phyloP scores from a whole-genome alignment of 2,797 vertebrate genomes.

The Xerus rutilus region DNA sequence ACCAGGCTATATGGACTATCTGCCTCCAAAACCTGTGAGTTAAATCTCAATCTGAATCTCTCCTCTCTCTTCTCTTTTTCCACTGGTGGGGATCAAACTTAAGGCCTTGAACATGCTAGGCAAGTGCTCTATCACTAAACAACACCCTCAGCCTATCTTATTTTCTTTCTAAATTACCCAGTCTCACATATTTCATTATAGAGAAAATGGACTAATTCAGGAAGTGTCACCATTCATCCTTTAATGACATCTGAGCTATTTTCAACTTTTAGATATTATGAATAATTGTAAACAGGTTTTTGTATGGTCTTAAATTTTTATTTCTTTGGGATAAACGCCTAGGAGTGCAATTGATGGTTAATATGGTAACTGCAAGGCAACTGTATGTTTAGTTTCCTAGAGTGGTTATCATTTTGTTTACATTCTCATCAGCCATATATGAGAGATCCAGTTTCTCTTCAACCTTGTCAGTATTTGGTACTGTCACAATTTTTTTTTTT shows the following conservation, averaged over 20 bases:
- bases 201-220: neutral
- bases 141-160: too few relatives aligned
- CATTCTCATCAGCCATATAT: neutral
- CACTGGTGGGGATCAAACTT: too few relatives aligned
- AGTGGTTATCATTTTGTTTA: slow-evolving; percentile 1
- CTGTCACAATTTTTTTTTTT: neutral
- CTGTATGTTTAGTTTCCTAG: neutral
- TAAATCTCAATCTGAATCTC: neutral
- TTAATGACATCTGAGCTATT: neutral
- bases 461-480: neutral
- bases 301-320: neutral
- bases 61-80: neutral
- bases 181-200: neutral
- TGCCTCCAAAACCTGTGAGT: neutral
- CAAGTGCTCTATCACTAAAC: neutral
- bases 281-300: neutral
- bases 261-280: neutral
- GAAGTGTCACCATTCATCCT: neutral
- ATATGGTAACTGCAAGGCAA: neutral
- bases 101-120: neutral
- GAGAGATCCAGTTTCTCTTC: neutral
- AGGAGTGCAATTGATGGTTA: neutral
- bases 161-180: neutral
- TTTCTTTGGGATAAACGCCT: neutral
- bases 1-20: neutral